Conservation (phyloP, 2,797 vertebrate species). For the Tragelaphus eurycerus region DNA sequence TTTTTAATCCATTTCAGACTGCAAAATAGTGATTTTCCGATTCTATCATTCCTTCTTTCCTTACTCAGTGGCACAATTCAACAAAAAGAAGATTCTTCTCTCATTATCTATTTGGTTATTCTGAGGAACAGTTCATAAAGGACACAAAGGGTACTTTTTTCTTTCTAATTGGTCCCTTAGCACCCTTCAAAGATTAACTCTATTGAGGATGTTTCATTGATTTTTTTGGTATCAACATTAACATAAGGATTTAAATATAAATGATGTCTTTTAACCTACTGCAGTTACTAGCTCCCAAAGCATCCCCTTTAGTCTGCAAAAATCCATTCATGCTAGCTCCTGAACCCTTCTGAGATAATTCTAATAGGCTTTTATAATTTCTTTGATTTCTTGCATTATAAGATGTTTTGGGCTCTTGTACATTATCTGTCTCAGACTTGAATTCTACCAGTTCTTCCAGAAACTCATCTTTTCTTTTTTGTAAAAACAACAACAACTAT, state of each 20-base stretch:
- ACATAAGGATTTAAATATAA: background rate
- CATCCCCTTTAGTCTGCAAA: background rate
- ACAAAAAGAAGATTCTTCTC: background rate
- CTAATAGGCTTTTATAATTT: background rate
- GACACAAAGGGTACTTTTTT: background rate
- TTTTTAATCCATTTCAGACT: background rate
- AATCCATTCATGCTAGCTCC: background rate
- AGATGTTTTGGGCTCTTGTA: background rate
- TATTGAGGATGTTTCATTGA: background rate
- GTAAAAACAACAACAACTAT: background rate
- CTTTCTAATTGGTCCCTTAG: background rate
- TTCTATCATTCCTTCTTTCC: background rate
- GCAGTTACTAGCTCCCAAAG: background rate
- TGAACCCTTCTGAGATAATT: background rate
- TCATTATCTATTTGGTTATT: background rate
- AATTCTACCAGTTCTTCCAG: background rate
- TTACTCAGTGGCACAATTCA: background rate
- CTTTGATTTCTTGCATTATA: background rate
- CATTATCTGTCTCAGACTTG: background rate
- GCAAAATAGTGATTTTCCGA: background rate
- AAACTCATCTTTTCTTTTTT: background rate
- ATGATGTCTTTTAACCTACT: background rate
- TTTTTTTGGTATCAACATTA: background rate
- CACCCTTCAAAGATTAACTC: background rate
- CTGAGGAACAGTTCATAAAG: background rate